Evolutionary conservation across 2,888 invertebrate species (phyloP).

Genomic region (Choreutis nemorana): DNA sequence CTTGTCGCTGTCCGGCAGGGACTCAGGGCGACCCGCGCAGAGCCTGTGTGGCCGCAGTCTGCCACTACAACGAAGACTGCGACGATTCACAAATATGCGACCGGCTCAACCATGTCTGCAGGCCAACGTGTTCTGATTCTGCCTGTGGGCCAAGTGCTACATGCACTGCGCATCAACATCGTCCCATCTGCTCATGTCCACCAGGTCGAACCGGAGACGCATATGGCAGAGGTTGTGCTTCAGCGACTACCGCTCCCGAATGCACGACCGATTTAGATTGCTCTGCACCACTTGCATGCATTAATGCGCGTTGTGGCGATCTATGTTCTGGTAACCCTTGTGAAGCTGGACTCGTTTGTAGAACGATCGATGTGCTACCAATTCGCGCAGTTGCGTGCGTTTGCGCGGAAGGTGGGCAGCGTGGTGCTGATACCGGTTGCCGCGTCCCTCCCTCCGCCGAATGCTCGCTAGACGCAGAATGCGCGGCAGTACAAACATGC

Average conservation of each 20-base stretch:
- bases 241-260: constrained; percentile 54
- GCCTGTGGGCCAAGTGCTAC: constrained; percentile 80
- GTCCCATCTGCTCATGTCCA: constrained; percentile 79
- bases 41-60: constrained; percentile 83
- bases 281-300: constrained; percentile 76
- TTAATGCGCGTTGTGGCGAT: constrained; percentile 78
- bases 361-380: constrained; percentile 80
- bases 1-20: constrained; percentile 84
- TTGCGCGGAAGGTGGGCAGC: constrained; percentile 83
- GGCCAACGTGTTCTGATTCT: constrained; percentile 82
- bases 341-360: constrained; percentile 79
- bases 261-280: constrained; percentile 83
- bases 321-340: constrained; percentile 81
- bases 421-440: constrained; percentile 77
- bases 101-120: constrained; percentile 81
- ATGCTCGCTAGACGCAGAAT: constrained; percentile 79
- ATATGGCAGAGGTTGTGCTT: constrained; percentile 63
- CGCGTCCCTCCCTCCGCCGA: constrained; percentile 66
- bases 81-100: constrained; percentile 86
- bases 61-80: constrained; percentile 90
- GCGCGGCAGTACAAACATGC: constrained; percentile 77
- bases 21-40: constrained; percentile 85
- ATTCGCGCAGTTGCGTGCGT: constrained; percentile 86
- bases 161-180: constrained; percentile 79
- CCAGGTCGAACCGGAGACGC: constrained; percentile 82